Conservation (phyloP, 1,140 invertebrate genomes). For the Heliconius hewitsoni region DNA sequence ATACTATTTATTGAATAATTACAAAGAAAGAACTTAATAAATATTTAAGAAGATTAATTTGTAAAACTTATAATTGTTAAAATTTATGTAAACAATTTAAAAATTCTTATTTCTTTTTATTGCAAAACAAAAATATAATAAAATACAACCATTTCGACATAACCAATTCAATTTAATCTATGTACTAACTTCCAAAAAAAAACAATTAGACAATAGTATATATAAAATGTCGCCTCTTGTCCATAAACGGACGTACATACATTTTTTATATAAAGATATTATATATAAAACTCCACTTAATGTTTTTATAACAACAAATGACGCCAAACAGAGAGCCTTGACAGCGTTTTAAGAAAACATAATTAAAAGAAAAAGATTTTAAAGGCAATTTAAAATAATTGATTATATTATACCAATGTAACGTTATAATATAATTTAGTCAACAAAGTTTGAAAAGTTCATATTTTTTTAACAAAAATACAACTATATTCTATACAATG, state of each 20-base stretch:
- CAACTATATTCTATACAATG: slow-evolving; percentile 12
- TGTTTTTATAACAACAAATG: slow-evolving; percentile 1
- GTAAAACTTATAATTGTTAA: too few species aligned
- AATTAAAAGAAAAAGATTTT: neutral
- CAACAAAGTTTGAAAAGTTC: slow-evolving; percentile 17
- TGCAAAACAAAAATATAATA: neutral
- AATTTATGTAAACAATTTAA: too few species aligned
- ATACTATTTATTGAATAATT: neutral
- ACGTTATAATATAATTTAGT: slow-evolving; percentile 11
- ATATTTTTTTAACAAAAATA: slow-evolving; percentile 20
- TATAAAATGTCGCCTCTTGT: neutral
- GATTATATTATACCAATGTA: slow-evolving; percentile 3
- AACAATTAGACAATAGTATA: neutral
- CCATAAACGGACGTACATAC: neutral
- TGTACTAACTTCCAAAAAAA: neutral
- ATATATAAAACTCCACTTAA: slow-evolving; percentile 7
- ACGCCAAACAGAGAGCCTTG: slow-evolving; percentile 24
- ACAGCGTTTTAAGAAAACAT: neutral
- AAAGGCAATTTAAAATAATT: neutral
- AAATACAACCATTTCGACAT: neutral
- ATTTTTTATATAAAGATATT: neutral
- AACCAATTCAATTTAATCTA: neutral
- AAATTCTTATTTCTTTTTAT: too few species aligned
- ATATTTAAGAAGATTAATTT: neutral
- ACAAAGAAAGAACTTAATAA: neutral